A percentile compares a stretch with the other conserved stretches of the same genome.
Conservation (phyloP, 2,113 vertebrate genomes). For the Synchiropus splendidus region DNA sequence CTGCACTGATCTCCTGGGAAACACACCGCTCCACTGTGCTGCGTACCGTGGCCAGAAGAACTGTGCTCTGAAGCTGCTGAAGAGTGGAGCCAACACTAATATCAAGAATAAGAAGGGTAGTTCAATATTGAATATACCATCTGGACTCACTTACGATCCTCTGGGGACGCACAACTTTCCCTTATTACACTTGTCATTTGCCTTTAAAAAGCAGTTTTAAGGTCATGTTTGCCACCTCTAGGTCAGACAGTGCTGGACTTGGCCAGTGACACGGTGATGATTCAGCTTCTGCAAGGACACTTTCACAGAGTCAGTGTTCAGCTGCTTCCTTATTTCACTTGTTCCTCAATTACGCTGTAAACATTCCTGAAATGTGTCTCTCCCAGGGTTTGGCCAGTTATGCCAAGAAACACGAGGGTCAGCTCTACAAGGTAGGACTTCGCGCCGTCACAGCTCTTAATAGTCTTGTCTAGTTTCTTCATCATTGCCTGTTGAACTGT, state of each 20-base stretch:
- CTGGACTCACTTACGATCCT: no score
- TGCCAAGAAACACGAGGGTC: conserved; percentile 77
- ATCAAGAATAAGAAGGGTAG: conserved; percentile 84
- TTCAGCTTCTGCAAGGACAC: conserved; percentile 72
- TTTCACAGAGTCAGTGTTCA: conserved; percentile 67
- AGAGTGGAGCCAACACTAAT: conserved; percentile 73
- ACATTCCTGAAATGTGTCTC: conserved; percentile 15
- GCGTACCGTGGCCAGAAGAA: conserved; percentile 91
- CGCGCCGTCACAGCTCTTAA: no score
- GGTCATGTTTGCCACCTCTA: conserved; percentile 26
- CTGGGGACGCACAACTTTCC: no score
- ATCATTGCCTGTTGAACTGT: no score
- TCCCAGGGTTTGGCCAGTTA: conserved; percentile 67
- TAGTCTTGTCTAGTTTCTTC: no score
- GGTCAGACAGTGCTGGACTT: conserved; percentile 85
- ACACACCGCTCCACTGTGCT: conserved; percentile 89
- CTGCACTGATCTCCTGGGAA: conserved; percentile 87
- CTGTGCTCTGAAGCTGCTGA: conserved; percentile 83
- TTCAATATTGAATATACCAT: no score
- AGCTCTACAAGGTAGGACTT: conserved; percentile 80
- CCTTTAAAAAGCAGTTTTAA: not conserved
- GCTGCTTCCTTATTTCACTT: conserved; percentile 5
- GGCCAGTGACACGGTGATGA: conserved; percentile 79
- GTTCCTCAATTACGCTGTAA: not conserved
- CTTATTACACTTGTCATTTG: not conserved